Percentiles rank a stretch among this genome's conserved stretches.
These are phyloP conservation scores for Synergus laeviventris DNA, from an alignment of 2,888 invertebrate species.

Conservation along the genomic window DNA sequence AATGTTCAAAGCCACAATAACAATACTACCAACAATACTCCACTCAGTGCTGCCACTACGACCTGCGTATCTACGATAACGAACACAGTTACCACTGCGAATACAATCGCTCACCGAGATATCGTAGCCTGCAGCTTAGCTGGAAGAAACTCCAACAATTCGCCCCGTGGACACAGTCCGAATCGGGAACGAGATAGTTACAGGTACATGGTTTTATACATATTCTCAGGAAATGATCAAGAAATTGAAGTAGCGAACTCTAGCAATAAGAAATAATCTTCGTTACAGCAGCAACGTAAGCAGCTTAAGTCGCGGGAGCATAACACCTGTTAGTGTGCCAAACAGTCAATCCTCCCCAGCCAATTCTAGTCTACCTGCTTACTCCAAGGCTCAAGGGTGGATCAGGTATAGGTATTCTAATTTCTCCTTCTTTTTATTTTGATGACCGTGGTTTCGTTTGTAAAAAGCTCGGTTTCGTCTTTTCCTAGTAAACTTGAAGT, in stretches of 20 bases:
- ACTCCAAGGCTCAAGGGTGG: constrained; percentile 77
- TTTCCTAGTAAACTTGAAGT: background rate
- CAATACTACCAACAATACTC: constrained; percentile 64
- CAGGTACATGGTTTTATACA: constrained; percentile 79
- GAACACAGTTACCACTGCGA: constrained; percentile 75
- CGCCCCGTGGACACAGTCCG: constrained; percentile 87
- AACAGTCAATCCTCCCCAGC: constrained; percentile 76
- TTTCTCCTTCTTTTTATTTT: background rate
- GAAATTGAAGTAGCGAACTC: constrained; percentile 30
- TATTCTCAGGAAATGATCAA: background rate
- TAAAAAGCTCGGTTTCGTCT: background rate
- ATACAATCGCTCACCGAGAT: constrained; percentile 76
- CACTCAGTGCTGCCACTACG: constrained; percentile 72
- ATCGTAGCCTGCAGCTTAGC: constrained; percentile 75
- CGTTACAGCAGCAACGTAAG: constrained; percentile 87
- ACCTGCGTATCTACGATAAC: constrained; percentile 75
- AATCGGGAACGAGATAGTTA: constrained; percentile 90
- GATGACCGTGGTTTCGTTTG: constrained; percentile 5
- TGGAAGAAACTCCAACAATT: constrained; percentile 81
- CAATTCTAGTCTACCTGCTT: constrained; percentile 81
- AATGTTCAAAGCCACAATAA: constrained; percentile 62
- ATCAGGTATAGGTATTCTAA: constrained; percentile 67
- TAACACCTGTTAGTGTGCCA: constrained; percentile 80
- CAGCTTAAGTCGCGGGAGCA: constrained; percentile 86
- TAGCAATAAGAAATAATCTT: constrained; percentile 46